phyloP scores from a whole-genome alignment of 2,113 vertebrate species.

The Chaetura pelagica region DNA sequence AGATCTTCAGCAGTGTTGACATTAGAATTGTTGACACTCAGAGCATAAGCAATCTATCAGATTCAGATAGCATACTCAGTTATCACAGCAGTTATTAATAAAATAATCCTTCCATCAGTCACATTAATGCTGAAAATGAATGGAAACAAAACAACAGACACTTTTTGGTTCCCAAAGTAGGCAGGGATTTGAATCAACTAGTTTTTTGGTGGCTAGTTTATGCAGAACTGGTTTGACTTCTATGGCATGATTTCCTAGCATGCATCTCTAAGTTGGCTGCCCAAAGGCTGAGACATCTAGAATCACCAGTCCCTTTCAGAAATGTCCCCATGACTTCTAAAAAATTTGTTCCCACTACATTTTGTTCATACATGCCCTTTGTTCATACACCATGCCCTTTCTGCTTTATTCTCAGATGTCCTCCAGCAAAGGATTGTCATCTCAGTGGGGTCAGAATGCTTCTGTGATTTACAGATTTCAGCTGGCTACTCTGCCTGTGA shows the following conservation, averaged over 20 bases:
- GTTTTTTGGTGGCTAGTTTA: not conserved
- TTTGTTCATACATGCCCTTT: not conserved
- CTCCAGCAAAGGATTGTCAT: rapidly evolving
- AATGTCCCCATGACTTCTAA: not conserved
- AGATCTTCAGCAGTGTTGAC: not conserved
- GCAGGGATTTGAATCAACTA: not conserved
- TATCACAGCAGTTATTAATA: not conserved
- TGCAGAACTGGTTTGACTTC: not conserved
- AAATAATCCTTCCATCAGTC: not conserved
- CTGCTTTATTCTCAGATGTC: not conserved
- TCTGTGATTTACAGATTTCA: not conserved
- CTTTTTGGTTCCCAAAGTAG: not conserved
- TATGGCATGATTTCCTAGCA: not conserved
- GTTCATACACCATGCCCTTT: not conserved
- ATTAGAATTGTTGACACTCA: not conserved
- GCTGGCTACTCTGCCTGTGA: not conserved
- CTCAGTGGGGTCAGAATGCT: not conserved
- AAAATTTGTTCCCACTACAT: not conserved
- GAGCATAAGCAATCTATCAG: not conserved
- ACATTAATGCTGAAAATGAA: not conserved
- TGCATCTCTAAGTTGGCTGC: not conserved
- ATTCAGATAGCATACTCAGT: not conserved
- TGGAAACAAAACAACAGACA: not conserved
- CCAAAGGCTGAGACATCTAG: not conserved
- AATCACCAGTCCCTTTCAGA: not conserved